These are phyloP conservation scores for Gymnoscopelus braueri DNA, from an alignment of 2,797 vertebrate genomes.

Conservation along the genomic window DNA sequence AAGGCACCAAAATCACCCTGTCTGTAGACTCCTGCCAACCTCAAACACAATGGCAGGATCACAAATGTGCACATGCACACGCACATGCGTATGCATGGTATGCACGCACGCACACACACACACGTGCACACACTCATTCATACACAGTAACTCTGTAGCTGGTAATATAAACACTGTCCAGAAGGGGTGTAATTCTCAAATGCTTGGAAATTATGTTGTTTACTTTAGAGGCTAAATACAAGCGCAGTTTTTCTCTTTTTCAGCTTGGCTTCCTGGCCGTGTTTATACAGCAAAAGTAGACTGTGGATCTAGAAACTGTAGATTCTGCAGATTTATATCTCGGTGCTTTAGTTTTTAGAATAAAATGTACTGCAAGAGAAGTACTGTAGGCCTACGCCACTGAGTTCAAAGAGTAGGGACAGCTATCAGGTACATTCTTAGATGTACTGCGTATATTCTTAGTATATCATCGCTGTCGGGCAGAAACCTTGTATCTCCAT, in stretches of 20 bases:
- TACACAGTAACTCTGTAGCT: slow-evolving; percentile 12
- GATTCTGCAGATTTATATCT: slow-evolving; percentile 16
- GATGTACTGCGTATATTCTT: background rate
- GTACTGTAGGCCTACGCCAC: background rate
- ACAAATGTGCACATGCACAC: slow-evolving; percentile 4
- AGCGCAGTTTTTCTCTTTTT: slow-evolving; percentile 28
- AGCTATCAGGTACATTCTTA: too few species aligned
- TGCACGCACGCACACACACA: background rate
- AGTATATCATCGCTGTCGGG: background rate
- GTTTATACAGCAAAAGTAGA: slow-evolving; percentile 22
- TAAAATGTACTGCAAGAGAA: background rate
- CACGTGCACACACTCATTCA: slow-evolving; percentile 6
- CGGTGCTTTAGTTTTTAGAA: background rate
- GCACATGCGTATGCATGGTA: background rate
- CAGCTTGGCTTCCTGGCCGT: slow-evolving; percentile 27
- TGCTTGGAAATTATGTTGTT: slow-evolving; percentile 27
- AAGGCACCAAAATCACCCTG: background rate
- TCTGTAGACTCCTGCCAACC: slow-evolving; percentile 23
- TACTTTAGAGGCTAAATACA: slow-evolving; percentile 39
- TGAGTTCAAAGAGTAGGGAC: slow-evolving; percentile 10
- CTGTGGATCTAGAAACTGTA: slow-evolving; percentile 6
- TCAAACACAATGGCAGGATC: slow-evolving; percentile 11
- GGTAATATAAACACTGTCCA: slow-evolving; percentile 10
- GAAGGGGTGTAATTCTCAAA: slow-evolving; percentile 17
- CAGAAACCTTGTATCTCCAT: too few species aligned